phyloP scores from a whole-genome alignment of 2,113 vertebrate genomes.

The Pimephales promelas region DNA sequence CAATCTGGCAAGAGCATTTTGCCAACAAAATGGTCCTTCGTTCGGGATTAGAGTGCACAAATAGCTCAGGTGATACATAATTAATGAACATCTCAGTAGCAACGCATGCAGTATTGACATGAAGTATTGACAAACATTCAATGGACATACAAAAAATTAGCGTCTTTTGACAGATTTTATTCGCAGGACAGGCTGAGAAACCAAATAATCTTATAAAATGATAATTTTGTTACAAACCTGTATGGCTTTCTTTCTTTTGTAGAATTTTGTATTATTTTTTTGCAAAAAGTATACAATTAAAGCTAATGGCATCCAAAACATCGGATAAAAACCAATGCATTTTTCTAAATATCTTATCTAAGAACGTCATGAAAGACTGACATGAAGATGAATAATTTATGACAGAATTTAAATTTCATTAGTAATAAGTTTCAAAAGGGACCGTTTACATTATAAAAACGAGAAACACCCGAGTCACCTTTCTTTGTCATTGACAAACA shows the following conservation, averaged over 20 bases:
- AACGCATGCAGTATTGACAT: constrained; percentile 20
- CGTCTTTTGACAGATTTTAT: neutral
- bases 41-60: constrained; percentile 41
- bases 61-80: constrained; percentile 43
- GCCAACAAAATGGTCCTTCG: constrained; percentile 39
- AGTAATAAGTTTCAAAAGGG: neutral
- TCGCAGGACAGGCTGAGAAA: neutral
- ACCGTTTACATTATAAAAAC: neutral
- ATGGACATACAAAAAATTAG: neutral
- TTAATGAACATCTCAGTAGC: constrained; percentile 21
- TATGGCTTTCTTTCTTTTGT: neutral
- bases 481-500: neutral
- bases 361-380: too few species aligned
- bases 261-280: neutral
- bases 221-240: neutral
- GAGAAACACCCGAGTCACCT: neutral
- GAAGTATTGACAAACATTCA: constrained; percentile 16
- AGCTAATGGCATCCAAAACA: neutral
- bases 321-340: neutral
- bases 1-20: constrained; percentile 43
- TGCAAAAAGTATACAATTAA: neutral
- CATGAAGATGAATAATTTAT: neutral
- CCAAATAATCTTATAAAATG: neutral
- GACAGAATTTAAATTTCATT: neutral
- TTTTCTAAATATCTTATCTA: neutral